Conservation (phyloP, 2,888 invertebrate species). For the Aphidius colemani region DNA sequence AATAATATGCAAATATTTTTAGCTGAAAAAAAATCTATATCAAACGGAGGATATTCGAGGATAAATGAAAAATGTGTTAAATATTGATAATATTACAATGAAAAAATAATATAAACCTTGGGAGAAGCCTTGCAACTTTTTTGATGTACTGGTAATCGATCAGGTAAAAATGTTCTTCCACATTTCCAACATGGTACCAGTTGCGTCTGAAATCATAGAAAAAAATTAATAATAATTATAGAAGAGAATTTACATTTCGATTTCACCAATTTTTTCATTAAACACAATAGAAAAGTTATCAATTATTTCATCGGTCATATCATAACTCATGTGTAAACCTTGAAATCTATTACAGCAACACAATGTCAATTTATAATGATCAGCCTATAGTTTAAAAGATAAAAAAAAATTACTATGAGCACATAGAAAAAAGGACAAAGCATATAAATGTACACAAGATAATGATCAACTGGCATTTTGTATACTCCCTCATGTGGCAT, state of each 20-base stretch:
- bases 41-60: not conserved
- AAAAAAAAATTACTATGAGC: too few relatives aligned
- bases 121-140: constrained; percentile 58
- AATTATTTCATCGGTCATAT: too few relatives aligned
- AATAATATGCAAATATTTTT: too few relatives aligned
- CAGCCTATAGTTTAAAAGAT: too few relatives aligned
- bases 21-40: constrained; percentile 1
- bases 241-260: too few relatives aligned
- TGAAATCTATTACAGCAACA: constrained; percentile 6
- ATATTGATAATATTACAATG: not conserved
- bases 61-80: not conserved
- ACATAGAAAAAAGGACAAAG: too few relatives aligned
- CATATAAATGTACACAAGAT: too few relatives aligned
- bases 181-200: constrained; percentile 70
- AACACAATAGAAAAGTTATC: too few relatives aligned
- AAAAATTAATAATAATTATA: not conserved
- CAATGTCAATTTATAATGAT: too few relatives aligned
- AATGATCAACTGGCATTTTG: not conserved
- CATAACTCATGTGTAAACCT: constrained; percentile 2
- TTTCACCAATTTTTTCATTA: too few relatives aligned
- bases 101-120: constrained; percentile 28
- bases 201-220: constrained; percentile 55
- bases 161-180: constrained; percentile 72
- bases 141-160: constrained; percentile 68
- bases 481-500: not conserved